Conservation (phyloP, 2,888 invertebrate genomes). For the Orchestes rusci region DNA sequence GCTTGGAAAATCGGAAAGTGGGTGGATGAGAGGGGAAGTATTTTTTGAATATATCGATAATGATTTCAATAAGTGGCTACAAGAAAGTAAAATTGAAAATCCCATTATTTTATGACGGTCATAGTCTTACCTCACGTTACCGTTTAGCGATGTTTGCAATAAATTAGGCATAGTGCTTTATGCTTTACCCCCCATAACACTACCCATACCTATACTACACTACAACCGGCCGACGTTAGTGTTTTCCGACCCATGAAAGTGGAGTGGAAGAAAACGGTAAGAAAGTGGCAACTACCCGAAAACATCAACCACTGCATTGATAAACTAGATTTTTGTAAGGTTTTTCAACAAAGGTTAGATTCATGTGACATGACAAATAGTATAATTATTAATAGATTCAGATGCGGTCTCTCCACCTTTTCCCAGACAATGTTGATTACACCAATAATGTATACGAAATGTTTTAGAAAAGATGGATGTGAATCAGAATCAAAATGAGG, state of each 20-base stretch:
- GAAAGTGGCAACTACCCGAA: too few species aligned
- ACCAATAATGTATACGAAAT: too few species aligned
- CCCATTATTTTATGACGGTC: slow-evolving; percentile 20
- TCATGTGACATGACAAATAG: slow-evolving; percentile 1
- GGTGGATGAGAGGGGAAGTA: too few species aligned
- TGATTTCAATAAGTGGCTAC: slow-evolving; percentile 16
- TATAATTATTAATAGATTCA: slow-evolving; percentile 22
- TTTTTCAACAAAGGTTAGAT: too few species aligned
- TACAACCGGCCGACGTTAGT: slow-evolving; percentile 21
- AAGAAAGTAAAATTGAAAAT: slow-evolving; percentile 6
- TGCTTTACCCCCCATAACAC: slow-evolving; percentile 19
- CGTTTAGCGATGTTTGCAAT: slow-evolving; percentile 17
- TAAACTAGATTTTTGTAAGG: too few species aligned
- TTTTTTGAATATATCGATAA: slow-evolving; percentile 21
- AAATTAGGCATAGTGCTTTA: slow-evolving; percentile 14
- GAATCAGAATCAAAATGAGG: too few species aligned
- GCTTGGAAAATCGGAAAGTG: too few species aligned
- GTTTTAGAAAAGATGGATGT: too few species aligned
- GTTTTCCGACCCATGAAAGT: slow-evolving; percentile 19
- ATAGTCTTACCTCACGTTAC: slow-evolving; percentile 18
- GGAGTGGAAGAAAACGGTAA: too few species aligned
- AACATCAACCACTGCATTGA: too few species aligned
- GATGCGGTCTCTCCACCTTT: slow-evolving; percentile 16
- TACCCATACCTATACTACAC: slow-evolving; percentile 22
- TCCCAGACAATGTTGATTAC: slow-evolving; percentile 20